Evolutionary conservation across 53 echinoderm and acorn worm genomes (phyloP).

Genomic region (Glandiceps talaboti): DNA sequence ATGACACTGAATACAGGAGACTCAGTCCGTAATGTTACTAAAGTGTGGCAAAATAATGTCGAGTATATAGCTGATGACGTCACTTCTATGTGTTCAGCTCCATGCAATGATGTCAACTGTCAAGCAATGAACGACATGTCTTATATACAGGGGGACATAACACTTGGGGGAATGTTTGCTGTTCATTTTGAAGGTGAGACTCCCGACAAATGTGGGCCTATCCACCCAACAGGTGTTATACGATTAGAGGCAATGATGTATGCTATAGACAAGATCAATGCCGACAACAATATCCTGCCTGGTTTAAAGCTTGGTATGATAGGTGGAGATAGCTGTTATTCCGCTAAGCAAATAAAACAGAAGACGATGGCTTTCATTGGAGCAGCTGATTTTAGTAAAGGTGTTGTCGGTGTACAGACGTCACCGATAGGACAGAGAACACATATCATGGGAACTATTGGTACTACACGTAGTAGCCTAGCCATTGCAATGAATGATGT

Average conservation of each 20-base stretch:
- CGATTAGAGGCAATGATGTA: conserved; percentile 26
- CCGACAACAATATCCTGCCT: conserved; percentile 24
- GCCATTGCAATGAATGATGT: not conserved
- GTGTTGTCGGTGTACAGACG: conserved; percentile 3
- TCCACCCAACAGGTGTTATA: not conserved
- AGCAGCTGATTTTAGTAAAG: conserved; percentile 5
- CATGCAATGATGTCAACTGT: not conserved
- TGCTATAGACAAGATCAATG: conserved; percentile 49
- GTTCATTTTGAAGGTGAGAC: not conserved
- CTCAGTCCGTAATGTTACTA: not conserved
- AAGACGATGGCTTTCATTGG: not conserved
- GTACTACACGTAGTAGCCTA: not conserved
- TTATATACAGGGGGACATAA: not conserved
- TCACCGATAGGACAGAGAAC: conserved; percentile 4
- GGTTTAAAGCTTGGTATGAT: conserved; percentile 37
- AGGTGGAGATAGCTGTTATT: conserved; percentile 33
- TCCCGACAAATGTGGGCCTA: not conserved
- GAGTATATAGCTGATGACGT: not conserved
- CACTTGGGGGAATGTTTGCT: conserved; percentile 16
- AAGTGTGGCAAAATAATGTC: not conserved
- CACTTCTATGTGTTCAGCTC: not conserved
- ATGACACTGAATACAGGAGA: too few species aligned
- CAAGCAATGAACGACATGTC: too few species aligned
- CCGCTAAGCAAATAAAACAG: not conserved
- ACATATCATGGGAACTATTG: not conserved